Conservation (phyloP, 2,797 vertebrate species). For the Taenioides sp. region DNA sequence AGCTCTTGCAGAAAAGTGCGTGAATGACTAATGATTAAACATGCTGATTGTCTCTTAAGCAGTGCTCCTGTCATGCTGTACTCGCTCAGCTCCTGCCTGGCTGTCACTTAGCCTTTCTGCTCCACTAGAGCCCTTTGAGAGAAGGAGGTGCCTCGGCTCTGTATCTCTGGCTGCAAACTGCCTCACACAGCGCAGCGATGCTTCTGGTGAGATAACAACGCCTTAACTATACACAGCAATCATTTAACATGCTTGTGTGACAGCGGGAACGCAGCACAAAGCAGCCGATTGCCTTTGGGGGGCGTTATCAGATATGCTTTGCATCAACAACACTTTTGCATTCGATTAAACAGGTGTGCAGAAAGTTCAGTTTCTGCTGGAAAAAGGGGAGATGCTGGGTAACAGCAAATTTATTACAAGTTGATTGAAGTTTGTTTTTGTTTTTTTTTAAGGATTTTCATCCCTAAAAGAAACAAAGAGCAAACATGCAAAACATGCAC, state of each 20-base stretch:
- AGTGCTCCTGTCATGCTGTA: slow-evolving; percentile 15
- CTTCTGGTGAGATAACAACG: slow-evolving; percentile 16
- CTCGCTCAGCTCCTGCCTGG: slow-evolving; percentile 21
- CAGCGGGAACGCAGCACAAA: slow-evolving; percentile 25
- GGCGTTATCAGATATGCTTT: slow-evolving; percentile 27
- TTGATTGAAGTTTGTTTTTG: too few relatives aligned
- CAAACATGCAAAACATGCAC: too few relatives aligned
- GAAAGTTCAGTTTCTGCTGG: slow-evolving; percentile 23
- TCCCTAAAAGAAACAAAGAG: background rate
- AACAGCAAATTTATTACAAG: background rate
- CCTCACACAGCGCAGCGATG: slow-evolving; percentile 14
- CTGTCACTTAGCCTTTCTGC: slow-evolving; percentile 31
- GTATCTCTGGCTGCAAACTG: slow-evolving; percentile 15
- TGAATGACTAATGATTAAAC: slow-evolving; percentile 42
- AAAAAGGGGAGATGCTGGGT: background rate
- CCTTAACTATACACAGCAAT: slow-evolving; percentile 28
- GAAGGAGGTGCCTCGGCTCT: slow-evolving; percentile 9
- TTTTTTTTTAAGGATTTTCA: background rate
- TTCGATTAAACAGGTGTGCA: slow-evolving; percentile 18
- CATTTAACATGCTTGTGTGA: slow-evolving; percentile 24
- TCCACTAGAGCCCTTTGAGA: slow-evolving; percentile 19
- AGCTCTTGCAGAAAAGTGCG: slow-evolving; percentile 1
- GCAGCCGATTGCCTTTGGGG: slow-evolving; percentile 18
- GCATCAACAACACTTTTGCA: slow-evolving; percentile 28
- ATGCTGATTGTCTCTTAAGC: slow-evolving; percentile 24